Conservation (phyloP, 2,797 vertebrate genomes). For the Leptatherina wallacei region DNA sequence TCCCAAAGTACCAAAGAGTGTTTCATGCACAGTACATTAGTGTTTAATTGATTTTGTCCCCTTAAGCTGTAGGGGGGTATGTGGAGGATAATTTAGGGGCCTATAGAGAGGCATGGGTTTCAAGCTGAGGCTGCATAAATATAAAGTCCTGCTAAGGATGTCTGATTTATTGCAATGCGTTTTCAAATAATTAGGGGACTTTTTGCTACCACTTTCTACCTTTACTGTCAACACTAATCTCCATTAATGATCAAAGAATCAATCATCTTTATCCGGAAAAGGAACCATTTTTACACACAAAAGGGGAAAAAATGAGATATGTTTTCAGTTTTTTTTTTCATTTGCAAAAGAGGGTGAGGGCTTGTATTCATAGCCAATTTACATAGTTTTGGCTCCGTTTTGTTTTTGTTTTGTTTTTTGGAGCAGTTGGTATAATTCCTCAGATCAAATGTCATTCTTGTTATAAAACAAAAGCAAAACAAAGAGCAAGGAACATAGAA, state of each 20-base stretch:
- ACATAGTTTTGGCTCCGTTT: not conserved
- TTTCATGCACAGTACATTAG: conserved; percentile 25
- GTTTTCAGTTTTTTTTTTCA: too few species aligned
- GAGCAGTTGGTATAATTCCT: too few species aligned
- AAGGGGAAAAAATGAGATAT: too few species aligned
- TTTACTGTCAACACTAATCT: too few species aligned
- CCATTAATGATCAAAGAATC: too few species aligned
- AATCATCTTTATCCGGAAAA: too few species aligned
- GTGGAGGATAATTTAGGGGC: too few species aligned
- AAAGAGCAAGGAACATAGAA: not conserved
- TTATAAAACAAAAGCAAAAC: not conserved
- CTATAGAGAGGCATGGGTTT: not conserved
- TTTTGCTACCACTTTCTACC: too few species aligned
- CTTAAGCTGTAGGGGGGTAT: not conserved
- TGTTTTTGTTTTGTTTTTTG: too few species aligned
- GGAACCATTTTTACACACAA: too few species aligned
- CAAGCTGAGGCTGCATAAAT: not conserved
- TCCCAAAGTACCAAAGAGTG: not conserved
- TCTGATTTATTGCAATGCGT: not conserved
- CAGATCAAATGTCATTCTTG: not conserved
- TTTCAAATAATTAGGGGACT: not conserved
- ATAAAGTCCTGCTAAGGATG: not conserved
- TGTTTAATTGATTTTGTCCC: conserved; percentile 17
- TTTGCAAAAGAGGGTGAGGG: too few species aligned
- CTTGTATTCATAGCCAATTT: not conserved